These are phyloP conservation scores for Opisthocomus hoazin DNA, from an alignment of 2,113 vertebrate species.

Conservation along the genomic window DNA sequence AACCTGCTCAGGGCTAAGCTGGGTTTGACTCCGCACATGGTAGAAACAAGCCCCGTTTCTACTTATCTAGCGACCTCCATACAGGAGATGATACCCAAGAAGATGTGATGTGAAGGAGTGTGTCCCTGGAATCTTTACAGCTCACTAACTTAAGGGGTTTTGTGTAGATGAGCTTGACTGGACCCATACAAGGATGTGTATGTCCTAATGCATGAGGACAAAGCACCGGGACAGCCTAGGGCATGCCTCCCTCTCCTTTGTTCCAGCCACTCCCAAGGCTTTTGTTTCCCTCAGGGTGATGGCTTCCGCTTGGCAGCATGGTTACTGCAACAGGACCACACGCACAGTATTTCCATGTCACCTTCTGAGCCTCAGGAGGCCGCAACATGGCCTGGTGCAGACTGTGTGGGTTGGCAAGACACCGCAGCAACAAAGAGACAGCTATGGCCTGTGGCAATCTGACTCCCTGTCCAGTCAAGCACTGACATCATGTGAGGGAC, in stretches of 20 bases:
- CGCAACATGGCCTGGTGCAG: neutral
- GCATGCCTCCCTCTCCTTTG: neutral
- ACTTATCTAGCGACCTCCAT: neutral
- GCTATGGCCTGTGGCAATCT: neutral
- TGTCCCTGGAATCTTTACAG: neutral
- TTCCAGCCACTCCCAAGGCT: neutral
- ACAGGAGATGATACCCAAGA: neutral
- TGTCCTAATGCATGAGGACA: neutral
- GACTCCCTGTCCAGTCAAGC: neutral
- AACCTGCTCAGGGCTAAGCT: neutral
- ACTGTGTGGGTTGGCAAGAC: rapidly evolving
- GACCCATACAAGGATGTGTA: neutral
- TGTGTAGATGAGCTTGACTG: neutral
- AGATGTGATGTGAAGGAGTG: neutral
- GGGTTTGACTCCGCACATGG: neutral
- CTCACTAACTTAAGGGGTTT: neutral
- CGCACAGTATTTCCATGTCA: neutral
- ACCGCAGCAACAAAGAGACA: too few relatives aligned
- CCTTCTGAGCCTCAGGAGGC: neutral
- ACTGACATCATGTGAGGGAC: neutral
- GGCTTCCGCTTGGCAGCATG: neutral
- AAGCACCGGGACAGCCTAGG: neutral
- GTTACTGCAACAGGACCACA: neutral
- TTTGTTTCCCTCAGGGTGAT: neutral
- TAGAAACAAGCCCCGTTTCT: neutral